phyloP scores from a whole-genome alignment of 2,797 vertebrate species.

The Gallinago solitaria region DNA sequence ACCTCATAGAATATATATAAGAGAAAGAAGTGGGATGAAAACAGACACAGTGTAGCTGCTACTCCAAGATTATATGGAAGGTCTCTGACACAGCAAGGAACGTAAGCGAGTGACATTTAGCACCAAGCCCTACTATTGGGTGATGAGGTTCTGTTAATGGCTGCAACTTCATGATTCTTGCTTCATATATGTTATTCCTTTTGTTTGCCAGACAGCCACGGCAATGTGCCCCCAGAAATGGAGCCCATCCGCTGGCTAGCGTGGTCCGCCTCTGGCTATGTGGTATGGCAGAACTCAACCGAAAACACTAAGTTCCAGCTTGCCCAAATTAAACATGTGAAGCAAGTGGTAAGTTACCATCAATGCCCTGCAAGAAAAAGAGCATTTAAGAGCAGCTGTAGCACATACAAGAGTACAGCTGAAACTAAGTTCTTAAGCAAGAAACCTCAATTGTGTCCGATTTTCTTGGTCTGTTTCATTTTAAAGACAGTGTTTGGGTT shows the following conservation, averaged over 20 bases:
- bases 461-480: neutral
- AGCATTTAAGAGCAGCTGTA: neutral
- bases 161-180: neutral
- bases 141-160: neutral
- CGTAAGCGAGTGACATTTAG: neutral
- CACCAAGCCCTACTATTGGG: neutral
- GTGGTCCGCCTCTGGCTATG: conserved; percentile 81
- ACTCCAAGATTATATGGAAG: neutral
- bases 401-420: neutral
- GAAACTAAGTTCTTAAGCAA: neutral
- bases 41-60: neutral
- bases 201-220: conserved; percentile 81
- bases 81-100: neutral
- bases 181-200: neutral
- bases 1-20: rapidly evolving
- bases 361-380: neutral
- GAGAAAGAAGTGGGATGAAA: neutral
- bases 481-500: neutral
- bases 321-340: conserved; percentile 85
- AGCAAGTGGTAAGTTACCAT: conserved; percentile 85
- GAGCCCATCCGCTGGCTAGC: conserved; percentile 85
- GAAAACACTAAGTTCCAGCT: conserved; percentile 87
- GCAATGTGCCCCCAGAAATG: conserved; percentile 82
- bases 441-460: neutral
- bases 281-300: conserved; percentile 89